These are phyloP conservation scores for Drosophila lacicola DNA, from an alignment of 2,888 invertebrate species.

Conservation along the genomic window DNA sequence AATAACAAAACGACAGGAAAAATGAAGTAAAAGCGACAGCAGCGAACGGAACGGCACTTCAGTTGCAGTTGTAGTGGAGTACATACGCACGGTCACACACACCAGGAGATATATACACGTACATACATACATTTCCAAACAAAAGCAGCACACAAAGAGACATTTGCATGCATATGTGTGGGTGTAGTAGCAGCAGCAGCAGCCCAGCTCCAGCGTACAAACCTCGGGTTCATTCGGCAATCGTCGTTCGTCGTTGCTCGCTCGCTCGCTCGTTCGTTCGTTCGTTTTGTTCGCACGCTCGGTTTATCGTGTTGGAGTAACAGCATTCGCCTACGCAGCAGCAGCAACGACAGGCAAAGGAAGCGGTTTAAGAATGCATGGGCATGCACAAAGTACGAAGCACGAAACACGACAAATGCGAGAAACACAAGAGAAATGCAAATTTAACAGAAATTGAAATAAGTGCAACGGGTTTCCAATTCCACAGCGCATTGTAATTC, in stretches of 20 bases:
- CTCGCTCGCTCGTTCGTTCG: constrained; percentile 36
- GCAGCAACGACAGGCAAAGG: constrained; percentile 49
- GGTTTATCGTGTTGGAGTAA: constrained; percentile 49
- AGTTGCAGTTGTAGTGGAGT: constrained; percentile 54
- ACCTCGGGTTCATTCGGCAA: constrained; percentile 54
- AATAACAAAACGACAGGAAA: constrained; percentile 57
- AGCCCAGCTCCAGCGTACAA: constrained; percentile 60
- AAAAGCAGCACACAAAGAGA: constrained; percentile 42
- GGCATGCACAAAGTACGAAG: constrained; percentile 56
- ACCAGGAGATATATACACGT: constrained; percentile 6
- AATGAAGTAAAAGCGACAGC: constrained; percentile 61
- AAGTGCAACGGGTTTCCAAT: constrained; percentile 54
- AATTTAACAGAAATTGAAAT: constrained; percentile 55
- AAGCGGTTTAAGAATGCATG: constrained; percentile 66
- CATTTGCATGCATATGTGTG: constrained; percentile 67
- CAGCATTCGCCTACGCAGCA: constrained; percentile 76
- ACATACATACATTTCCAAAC: constrained; percentile 28
- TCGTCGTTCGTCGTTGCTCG: constrained; percentile 44
- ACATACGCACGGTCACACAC: constrained; percentile 11
- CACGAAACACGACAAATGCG: constrained; percentile 33
- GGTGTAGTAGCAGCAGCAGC: constrained; percentile 56
- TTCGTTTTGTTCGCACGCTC: constrained; percentile 23
- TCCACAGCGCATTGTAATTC: constrained; percentile 33
- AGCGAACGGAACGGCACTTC: constrained; percentile 58
- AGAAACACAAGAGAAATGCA: constrained; percentile 54